These are phyloP conservation scores for Ophioninae sp. DNA, from an alignment of 2,888 invertebrate genomes.

Conservation along the genomic window DNA sequence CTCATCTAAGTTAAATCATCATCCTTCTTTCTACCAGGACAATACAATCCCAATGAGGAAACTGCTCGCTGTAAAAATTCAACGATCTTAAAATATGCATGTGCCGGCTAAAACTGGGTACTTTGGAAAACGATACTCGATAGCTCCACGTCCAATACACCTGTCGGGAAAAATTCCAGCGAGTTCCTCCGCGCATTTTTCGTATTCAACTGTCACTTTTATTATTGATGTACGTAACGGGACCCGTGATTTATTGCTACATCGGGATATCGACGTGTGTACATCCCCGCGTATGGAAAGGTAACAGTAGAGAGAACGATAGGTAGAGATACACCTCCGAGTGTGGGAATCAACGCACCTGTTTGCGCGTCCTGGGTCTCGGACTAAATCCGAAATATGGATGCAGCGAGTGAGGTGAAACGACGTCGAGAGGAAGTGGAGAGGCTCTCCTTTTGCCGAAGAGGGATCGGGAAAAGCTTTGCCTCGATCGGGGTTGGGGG, in stretches of 20 bases:
- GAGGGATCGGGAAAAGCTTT: constrained; percentile 51
- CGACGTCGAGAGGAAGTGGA: constrained; percentile 55
- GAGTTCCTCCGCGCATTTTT: not conserved
- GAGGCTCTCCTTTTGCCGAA: constrained; percentile 44
- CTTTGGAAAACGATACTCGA: not conserved
- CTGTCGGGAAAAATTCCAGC: not conserved
- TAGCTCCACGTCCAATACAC: not conserved
- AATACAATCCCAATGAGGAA: too few relatives aligned
- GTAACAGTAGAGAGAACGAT: not conserved
- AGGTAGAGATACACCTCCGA: constrained; percentile 33
- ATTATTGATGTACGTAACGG: not conserved
- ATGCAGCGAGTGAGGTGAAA: constrained; percentile 60
- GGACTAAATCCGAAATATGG: constrained; percentile 62
- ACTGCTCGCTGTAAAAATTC: not conserved
- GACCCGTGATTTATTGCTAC: not conserved
- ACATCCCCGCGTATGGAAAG: not conserved
- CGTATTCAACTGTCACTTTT: not conserved
- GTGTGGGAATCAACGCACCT: constrained; percentile 63
- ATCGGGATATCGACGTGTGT: not conserved
- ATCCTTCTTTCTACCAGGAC: too few relatives aligned
- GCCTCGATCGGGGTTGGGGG: constrained; percentile 5
- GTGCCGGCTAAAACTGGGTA: not conserved
- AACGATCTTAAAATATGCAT: not conserved
- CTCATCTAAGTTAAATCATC: too few relatives aligned
- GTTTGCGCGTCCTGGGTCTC: constrained; percentile 50